These are phyloP conservation scores for Prostheceraeus crozeri DNA, from an alignment of 2,888 invertebrate genomes.

Conservation along the genomic window DNA sequence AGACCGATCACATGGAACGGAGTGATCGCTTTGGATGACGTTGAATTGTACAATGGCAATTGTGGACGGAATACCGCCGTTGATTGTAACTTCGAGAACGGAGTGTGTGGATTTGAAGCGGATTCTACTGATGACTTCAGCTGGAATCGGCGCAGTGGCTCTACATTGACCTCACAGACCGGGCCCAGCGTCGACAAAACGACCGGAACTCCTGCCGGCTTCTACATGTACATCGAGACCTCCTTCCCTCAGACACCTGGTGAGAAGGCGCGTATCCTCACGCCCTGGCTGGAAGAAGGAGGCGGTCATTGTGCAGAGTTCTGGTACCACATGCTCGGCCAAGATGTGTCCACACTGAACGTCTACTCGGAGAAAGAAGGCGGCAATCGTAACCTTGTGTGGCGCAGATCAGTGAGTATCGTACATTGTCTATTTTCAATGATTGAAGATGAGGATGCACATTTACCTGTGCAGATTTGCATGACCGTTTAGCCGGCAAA, in stretches of 20 bases:
- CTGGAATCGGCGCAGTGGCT: constrained; percentile 44
- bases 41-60: constrained; percentile 38
- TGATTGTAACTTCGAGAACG: constrained; percentile 54
- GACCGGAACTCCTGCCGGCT: constrained; percentile 41
- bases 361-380: constrained; percentile 38
- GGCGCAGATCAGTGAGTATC: no score
- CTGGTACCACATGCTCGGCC: constrained; percentile 35
- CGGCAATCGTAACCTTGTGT: constrained; percentile 39
- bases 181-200: constrained; percentile 49
- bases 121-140: constrained; percentile 45
- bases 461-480: no score
- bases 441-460: no score
- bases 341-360: neutral
- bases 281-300: constrained; percentile 44
- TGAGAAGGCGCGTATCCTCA: constrained; percentile 29
- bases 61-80: constrained; percentile 37
- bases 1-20: constrained; percentile 41
- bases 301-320: constrained; percentile 36
- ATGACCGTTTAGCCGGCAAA: no score
- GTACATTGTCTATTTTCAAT: no score
- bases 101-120: constrained; percentile 49
- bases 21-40: constrained; percentile 53
- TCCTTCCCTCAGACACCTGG: constrained; percentile 39
- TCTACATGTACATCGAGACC: constrained; percentile 37
- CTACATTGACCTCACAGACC: constrained; percentile 39